Evolutionary conservation across 2,888 invertebrate species (phyloP).

Genomic region (Muschampia plurimacula): DNA sequence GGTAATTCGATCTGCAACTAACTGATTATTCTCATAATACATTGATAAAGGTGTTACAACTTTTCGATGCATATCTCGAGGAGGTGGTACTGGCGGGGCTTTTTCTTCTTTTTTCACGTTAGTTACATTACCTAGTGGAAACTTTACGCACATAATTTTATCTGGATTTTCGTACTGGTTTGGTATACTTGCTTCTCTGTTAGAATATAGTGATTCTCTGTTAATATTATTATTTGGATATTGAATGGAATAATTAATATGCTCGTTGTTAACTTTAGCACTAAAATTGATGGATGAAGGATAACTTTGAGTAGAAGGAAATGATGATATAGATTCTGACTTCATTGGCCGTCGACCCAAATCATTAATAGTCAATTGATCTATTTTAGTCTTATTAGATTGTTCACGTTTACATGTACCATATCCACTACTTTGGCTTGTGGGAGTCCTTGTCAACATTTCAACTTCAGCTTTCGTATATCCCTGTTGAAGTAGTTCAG

Average conservation of each 20-base stretch:
- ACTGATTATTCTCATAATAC: conserved; percentile 77
- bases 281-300: conserved; percentile 84
- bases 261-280: conserved; percentile 83
- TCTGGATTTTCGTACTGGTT: conserved; percentile 73
- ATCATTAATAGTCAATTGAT: conserved; percentile 66
- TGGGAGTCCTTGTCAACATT: conserved; percentile 82
- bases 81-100: conserved; percentile 91
- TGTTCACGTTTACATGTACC: conserved; percentile 79
- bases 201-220: conserved; percentile 71
- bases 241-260: conserved; percentile 81
- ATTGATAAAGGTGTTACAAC: conserved; percentile 81
- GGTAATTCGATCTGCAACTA: conserved; percentile 64
- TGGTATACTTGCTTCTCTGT: conserved; percentile 68
- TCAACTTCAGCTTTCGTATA: conserved; percentile 83
- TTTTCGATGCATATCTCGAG: conserved; percentile 90
- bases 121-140: conserved; percentile 80
- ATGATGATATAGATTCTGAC: conserved; percentile 82
- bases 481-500: conserved; percentile 79
- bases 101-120: conserved; percentile 76
- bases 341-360: conserved; percentile 69
- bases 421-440: conserved; percentile 81
- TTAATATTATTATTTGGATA: conserved; percentile 70
- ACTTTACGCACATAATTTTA: conserved; percentile 80
- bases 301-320: conserved; percentile 82
- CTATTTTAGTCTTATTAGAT: conserved; percentile 75